phyloP scores from a whole-genome alignment of 2,888 invertebrate species.

The Scrobipalpa costella region DNA sequence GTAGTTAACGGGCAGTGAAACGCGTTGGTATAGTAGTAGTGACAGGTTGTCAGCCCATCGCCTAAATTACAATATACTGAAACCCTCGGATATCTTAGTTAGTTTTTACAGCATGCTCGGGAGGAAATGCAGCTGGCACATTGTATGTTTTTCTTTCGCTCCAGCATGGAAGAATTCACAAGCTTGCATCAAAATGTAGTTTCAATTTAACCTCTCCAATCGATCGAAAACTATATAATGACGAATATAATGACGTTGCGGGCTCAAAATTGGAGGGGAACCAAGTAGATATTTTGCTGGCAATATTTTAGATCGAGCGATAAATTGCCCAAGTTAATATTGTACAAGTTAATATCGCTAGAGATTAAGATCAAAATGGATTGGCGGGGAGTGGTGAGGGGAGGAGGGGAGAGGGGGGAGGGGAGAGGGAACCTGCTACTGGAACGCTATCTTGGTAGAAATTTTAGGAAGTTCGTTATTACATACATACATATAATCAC shows the following conservation, averaged over 20 bases:
- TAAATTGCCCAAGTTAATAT: constrained; percentile 40
- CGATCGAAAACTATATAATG: not conserved
- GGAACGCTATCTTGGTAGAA: not conserved
- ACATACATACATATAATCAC: too few species aligned
- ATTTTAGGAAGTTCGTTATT: too few species aligned
- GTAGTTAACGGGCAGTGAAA: too few species aligned
- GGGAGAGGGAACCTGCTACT: not conserved
- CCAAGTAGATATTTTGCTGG: constrained; percentile 18
- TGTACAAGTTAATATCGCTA: constrained; percentile 37
- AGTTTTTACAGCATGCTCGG: too few species aligned
- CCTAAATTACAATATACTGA: too few species aligned
- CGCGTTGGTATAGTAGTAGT: too few species aligned
- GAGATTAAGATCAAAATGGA: constrained; percentile 41
- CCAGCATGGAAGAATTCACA: not conserved
- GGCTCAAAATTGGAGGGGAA: not conserved
- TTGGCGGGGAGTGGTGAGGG: constrained; percentile 30
- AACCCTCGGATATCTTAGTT: too few species aligned
- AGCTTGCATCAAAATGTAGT: not conserved
- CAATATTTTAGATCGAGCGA: constrained; percentile 33
- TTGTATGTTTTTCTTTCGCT: too few species aligned
- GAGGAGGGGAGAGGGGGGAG: constrained; percentile 19
- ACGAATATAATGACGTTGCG: not conserved
- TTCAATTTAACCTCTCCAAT: not conserved
- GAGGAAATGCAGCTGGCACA: too few species aligned
- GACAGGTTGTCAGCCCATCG: too few species aligned